phyloP scores from a whole-genome alignment of 2,888 invertebrate species.

The Cephus nigrinus region DNA sequence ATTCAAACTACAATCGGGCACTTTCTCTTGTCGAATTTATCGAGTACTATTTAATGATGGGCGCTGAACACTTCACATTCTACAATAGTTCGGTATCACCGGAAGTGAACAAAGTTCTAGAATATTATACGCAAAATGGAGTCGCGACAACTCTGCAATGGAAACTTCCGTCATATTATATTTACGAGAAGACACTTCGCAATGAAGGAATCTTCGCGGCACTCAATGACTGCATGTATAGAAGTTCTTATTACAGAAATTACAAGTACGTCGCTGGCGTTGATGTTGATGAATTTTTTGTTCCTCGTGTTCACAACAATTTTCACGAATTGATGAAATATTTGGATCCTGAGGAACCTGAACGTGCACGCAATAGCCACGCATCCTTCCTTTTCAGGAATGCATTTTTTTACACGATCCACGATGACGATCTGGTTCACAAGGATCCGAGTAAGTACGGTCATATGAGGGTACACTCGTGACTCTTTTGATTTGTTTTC shows the following conservation, averaged over 20 bases:
- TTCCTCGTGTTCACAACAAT: slow-evolving; percentile 43
- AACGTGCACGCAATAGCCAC: slow-evolving; percentile 46
- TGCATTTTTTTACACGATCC: slow-evolving; percentile 67
- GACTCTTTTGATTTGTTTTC: not conserved
- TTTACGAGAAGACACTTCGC: slow-evolving; percentile 60
- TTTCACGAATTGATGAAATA: slow-evolving; percentile 38
- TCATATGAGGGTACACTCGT: not conserved
- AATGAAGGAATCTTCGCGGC: slow-evolving; percentile 56
- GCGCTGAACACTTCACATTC: slow-evolving; percentile 67
- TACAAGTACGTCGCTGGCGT: slow-evolving; percentile 45
- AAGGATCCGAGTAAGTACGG: slow-evolving; percentile 26
- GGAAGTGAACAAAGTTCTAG: slow-evolving; percentile 59
- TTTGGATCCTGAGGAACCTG: slow-evolving; percentile 25
- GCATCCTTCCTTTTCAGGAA: slow-evolving; percentile 67
- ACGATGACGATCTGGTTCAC: slow-evolving; percentile 62
- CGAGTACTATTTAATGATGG: slow-evolving; percentile 66
- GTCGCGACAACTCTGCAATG: slow-evolving; percentile 64
- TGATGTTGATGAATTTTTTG: slow-evolving; percentile 55
- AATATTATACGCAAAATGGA: slow-evolving; percentile 55
- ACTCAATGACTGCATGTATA: slow-evolving; percentile 55
- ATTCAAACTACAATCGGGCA: slow-evolving; percentile 63
- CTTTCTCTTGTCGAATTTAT: slow-evolving; percentile 68
- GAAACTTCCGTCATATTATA: slow-evolving; percentile 53
- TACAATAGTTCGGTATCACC: slow-evolving; percentile 63
- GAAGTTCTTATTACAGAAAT: slow-evolving; percentile 53